Conservation (phyloP, 2,888 invertebrate species). For the Litoditis marina region DNA sequence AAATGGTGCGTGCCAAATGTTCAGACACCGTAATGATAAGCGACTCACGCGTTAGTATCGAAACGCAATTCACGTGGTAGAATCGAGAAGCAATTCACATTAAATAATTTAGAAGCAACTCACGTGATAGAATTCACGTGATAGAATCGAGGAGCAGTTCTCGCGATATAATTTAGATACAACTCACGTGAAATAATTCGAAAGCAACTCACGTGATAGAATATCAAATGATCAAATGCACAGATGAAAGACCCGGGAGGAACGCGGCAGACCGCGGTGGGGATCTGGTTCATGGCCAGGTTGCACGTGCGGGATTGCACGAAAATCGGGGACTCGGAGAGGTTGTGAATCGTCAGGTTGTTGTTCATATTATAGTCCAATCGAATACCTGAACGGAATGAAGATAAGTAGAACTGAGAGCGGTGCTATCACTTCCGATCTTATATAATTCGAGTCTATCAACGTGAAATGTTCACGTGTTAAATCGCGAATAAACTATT, state of each 20-base stretch:
- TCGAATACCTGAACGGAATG: constrained; percentile 1
- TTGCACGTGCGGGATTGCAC: constrained; percentile 67
- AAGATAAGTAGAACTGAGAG: no score
- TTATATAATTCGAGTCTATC: no score
- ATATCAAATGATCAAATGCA: constrained; percentile 9
- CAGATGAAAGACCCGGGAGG: constrained; percentile 5
- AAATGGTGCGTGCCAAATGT: no score
- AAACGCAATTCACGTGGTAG: no score
- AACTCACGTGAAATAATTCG: neutral
- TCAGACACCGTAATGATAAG: no score
- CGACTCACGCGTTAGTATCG: no score
- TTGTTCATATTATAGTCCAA: constrained; percentile 2
- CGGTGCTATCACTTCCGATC: no score
- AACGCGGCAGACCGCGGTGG: constrained; percentile 10
- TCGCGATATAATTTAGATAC: no score
- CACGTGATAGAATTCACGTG: constrained; percentile 15
- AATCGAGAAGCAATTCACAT: no score
- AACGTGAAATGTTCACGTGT: no score
- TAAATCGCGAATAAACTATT: no score
- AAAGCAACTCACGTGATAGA: constrained; percentile 9
- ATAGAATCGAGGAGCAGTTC: no score
- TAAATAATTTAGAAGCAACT: neutral
- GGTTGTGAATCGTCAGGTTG: constrained; percentile 13
- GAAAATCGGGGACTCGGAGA: constrained; percentile 76
- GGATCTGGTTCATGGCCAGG: constrained; percentile 4